Conservation (phyloP, 2,113 vertebrate genomes). For the Perca fluviatilis region DNA sequence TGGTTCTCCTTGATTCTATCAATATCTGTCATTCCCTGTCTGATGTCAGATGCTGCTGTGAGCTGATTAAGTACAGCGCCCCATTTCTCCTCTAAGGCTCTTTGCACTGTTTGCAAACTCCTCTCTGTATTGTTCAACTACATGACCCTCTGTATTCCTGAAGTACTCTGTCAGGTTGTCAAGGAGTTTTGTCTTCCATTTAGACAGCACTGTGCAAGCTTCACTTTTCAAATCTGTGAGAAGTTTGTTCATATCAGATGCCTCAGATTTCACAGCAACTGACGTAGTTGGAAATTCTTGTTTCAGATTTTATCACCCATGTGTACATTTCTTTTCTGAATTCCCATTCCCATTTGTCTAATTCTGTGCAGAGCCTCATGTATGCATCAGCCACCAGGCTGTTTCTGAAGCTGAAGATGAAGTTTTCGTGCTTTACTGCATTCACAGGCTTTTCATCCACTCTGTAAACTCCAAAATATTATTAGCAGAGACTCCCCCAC, state of each 20-base stretch:
- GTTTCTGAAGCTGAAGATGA: constrained; percentile 83
- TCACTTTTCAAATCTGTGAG: constrained; percentile 31
- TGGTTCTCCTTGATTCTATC: constrained; percentile 51
- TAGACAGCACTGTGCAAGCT: constrained; percentile 32
- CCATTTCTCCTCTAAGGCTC: constrained; percentile 43
- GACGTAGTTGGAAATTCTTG: constrained; percentile 69
- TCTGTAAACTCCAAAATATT: constrained; percentile 63
- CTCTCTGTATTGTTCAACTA: constrained; percentile 71
- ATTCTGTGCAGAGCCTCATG: constrained; percentile 73
- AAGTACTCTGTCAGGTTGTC: constrained; percentile 66
- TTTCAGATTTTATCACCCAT: constrained; percentile 68
- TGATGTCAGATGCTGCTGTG: constrained; percentile 37
- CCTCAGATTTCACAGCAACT: constrained; percentile 13
- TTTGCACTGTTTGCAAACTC: constrained; percentile 66
- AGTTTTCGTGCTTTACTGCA: constrained; percentile 81
- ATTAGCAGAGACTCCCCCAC: constrained; percentile 30
- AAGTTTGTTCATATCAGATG: constrained; percentile 35
- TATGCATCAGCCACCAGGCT: constrained; percentile 80
- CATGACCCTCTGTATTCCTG: constrained; percentile 57
- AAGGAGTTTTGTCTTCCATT: constrained; percentile 53
- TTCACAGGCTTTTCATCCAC: constrained; percentile 77
- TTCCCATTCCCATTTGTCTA: constrained; percentile 78
- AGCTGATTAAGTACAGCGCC: constrained; percentile 18
- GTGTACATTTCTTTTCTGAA: constrained; percentile 71
- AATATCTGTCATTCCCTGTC: constrained; percentile 48